Percentiles rank a stretch among this genome's conserved stretches.
These are phyloP conservation scores for Florisuga fusca DNA, from an alignment of 2,797 vertebrate genomes.

Conservation along the genomic window DNA sequence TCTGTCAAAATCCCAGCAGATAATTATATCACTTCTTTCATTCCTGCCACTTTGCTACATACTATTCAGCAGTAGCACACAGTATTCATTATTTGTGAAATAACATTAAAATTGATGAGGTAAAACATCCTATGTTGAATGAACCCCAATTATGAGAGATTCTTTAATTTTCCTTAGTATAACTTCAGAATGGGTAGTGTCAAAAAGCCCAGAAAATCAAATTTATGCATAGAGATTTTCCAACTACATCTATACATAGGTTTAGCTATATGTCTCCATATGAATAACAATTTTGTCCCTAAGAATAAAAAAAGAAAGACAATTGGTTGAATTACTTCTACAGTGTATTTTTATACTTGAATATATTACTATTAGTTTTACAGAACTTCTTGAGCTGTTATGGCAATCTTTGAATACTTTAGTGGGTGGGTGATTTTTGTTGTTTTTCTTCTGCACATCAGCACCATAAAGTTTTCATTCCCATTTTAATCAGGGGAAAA, in stretches of 20 bases:
- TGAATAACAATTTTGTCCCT: constrained; percentile 51
- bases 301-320: constrained; percentile 56
- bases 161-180: constrained; percentile 59
- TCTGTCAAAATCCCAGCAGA: constrained; percentile 52
- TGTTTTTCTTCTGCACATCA: constrained; percentile 24
- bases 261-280: background rate
- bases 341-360: constrained; percentile 43
- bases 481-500: constrained; percentile 35
- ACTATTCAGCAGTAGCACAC: background rate
- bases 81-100: constrained; percentile 52
- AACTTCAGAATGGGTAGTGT: constrained; percentile 34
- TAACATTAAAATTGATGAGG: constrained; percentile 18
- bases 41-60: background rate
- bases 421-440: constrained; percentile 15
- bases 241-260: background rate
- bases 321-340: constrained; percentile 62
- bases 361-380: constrained; percentile 45
- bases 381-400: constrained; percentile 44
- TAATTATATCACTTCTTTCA: constrained; percentile 41
- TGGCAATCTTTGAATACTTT: constrained; percentile 28
- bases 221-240: constrained; percentile 7
- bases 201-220: constrained; percentile 4
- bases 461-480: constrained; percentile 43
- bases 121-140: constrained; percentile 29
- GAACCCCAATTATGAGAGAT: constrained; percentile 42